Percentiles rank a stretch among this genome's conserved stretches.
Evolutionary conservation across 2,888 invertebrate species (phyloP).

Genomic region (Polyommatus icarus): DNA sequence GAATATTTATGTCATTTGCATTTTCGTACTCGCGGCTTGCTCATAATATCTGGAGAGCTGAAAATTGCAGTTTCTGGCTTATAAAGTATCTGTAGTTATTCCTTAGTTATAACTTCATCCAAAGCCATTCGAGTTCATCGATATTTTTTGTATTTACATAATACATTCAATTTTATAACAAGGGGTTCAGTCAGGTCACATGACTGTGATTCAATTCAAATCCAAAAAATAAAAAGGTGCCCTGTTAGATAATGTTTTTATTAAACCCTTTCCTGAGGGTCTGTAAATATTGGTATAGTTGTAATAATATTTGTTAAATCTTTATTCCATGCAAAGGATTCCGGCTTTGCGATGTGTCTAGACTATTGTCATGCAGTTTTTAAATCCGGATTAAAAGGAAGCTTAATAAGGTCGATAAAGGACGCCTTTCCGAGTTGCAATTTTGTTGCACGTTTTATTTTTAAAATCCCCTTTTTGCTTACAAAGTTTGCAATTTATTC

Average conservation of each 20-base stretch:
- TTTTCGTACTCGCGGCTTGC: background rate
- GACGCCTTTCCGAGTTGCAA: conserved; percentile 45
- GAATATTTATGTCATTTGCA: background rate
- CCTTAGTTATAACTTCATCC: background rate
- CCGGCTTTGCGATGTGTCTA: conserved; percentile 57
- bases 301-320: conserved; percentile 77
- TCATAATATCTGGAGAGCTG: conserved; percentile 5
- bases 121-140: background rate
- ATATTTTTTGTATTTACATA: background rate
- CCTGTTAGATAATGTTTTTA: conserved; percentile 50
- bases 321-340: conserved; percentile 57
- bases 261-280: conserved; percentile 69
- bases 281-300: conserved; percentile 77
- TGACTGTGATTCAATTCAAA: conserved; percentile 60
- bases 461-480: conserved; percentile 32
- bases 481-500: conserved; percentile 3
- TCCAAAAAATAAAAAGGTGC: conserved; percentile 45
- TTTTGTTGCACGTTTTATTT: conserved; percentile 32
- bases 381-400: conserved; percentile 71
- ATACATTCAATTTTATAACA: conserved; percentile 27
- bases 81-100: background rate
- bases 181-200: background rate
- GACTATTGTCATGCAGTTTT: conserved; percentile 70
- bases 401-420: conserved; percentile 61
- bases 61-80: conserved; percentile 3